Percentiles rank a stretch among this genome's conserved stretches.
Evolutionary conservation across 2,888 invertebrate genomes (phyloP).

Genomic region (Epirrita christyi): DNA sequence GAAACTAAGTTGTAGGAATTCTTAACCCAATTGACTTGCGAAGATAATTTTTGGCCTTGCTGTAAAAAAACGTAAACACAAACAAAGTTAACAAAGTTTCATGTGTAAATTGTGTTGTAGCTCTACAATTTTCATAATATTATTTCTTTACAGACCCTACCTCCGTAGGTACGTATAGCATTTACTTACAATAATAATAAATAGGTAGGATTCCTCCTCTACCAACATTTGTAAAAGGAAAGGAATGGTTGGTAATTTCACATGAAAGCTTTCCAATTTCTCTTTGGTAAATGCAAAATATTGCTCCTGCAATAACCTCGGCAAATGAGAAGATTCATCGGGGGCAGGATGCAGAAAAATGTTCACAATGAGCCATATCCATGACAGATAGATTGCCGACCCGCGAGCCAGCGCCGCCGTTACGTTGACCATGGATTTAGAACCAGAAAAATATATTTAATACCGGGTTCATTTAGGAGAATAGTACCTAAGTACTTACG

Average conservation of each 20-base stretch:
- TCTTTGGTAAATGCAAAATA: constrained; percentile 29
- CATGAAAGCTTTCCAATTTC: constrained; percentile 1
- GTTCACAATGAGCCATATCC: constrained; percentile 39
- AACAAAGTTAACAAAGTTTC: too few species aligned
- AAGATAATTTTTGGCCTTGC: too few species aligned
- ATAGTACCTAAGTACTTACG: too few species aligned
- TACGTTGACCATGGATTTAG: constrained; percentile 19
- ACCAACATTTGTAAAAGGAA: background rate
- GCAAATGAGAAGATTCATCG: constrained; percentile 33
- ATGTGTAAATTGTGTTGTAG: background rate
- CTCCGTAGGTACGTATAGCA: background rate
- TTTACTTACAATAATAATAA: background rate
- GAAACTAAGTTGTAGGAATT: too few species aligned
- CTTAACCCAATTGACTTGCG: too few species aligned
- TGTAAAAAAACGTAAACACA: too few species aligned
- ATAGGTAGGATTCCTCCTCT: background rate
- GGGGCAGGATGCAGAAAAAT: constrained; percentile 34
- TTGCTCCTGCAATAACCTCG: constrained; percentile 12
- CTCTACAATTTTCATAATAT: background rate
- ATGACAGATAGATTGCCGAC: constrained; percentile 42
- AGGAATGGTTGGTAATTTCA: background rate
- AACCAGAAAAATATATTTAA: too few species aligned
- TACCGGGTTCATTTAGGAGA: too few species aligned
- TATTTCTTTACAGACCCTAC: background rate
- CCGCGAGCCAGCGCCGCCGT: constrained; percentile 16